A percentile compares a stretch with the other conserved stretches of the same genome.
Conservation (phyloP, 2,113 vertebrate species). For the Peromyscus leucopus region DNA sequence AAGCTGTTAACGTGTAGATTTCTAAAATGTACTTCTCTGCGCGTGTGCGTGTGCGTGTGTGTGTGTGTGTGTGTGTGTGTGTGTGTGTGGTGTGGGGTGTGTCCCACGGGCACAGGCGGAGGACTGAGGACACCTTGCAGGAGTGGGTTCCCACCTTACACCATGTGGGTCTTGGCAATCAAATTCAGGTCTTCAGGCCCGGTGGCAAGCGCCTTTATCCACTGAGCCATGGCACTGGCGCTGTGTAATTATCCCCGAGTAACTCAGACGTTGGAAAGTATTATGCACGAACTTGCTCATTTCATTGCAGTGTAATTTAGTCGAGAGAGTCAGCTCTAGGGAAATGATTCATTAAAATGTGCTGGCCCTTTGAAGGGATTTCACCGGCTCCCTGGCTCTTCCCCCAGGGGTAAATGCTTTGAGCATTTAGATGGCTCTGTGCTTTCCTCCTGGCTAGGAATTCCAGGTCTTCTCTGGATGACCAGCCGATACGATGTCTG, state of each 20-base stretch:
- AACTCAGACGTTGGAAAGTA: slow-evolving; percentile 24
- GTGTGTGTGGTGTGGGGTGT: neutral
- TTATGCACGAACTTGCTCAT: slow-evolving; percentile 37
- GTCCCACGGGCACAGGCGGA: neutral
- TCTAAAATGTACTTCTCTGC: neutral
- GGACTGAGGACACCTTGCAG: neutral
- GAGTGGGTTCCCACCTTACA: neutral
- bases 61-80: no score
- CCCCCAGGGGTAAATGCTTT: neutral
- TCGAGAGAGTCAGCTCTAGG: neutral
- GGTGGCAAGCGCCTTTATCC: neutral
- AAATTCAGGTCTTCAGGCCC: neutral
- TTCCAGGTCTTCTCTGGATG: neutral
- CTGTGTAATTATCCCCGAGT: neutral
- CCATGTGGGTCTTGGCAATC: neutral
- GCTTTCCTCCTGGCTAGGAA: neutral
- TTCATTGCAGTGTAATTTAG: slow-evolving; percentile 36
- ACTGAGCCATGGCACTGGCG: neutral
- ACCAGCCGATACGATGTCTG: neutral
- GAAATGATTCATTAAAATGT: slow-evolving; percentile 29
- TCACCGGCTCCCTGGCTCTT: neutral
- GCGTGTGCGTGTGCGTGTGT: no score
- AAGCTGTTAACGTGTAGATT: slow-evolving; percentile 32
- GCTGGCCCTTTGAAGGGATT: neutral
- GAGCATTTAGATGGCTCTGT: neutral